Evolutionary conservation across 2,888 invertebrate species (phyloP).

Genomic region (Caenorhabditis sp.): DNA sequence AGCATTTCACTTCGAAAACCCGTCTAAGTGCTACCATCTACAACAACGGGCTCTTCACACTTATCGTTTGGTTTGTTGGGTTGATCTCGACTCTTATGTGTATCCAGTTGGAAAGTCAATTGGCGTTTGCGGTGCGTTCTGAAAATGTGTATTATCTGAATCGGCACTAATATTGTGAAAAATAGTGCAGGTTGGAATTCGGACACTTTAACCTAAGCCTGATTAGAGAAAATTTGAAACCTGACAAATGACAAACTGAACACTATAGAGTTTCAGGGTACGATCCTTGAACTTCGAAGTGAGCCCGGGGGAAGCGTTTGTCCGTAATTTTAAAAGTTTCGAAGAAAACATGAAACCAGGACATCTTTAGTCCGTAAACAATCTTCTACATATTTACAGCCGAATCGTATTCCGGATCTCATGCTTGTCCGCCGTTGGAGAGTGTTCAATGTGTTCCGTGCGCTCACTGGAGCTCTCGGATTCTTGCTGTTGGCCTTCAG

Average conservation of each 20-base stretch:
- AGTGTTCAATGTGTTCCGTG: conserved; percentile 56
- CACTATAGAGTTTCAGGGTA: too few relatives aligned
- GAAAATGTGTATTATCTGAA: too few relatives aligned
- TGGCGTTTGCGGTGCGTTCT: conserved; percentile 40
- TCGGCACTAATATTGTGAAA: too few relatives aligned
- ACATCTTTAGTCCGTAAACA: too few relatives aligned
- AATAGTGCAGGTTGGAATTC: too few relatives aligned
- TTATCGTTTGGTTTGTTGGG: conserved; percentile 64
- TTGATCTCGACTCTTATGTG: conserved; percentile 56
- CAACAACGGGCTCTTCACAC: conserved; percentile 59
- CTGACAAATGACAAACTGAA: too few relatives aligned
- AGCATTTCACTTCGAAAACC: conserved; percentile 42
- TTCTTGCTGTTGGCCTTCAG: conserved; percentile 65
- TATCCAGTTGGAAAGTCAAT: conserved; percentile 60
- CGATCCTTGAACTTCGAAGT: too few relatives aligned
- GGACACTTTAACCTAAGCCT: too few relatives aligned
- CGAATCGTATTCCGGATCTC: conserved; percentile 14
- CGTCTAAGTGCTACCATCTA: conserved; percentile 35
- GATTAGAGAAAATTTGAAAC: too few relatives aligned
- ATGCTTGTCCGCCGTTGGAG: conserved; percentile 50
- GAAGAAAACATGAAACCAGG: too few relatives aligned
- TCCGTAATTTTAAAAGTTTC: too few relatives aligned
- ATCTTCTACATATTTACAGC: conserved; percentile 53
- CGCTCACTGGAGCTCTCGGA: conserved; percentile 53
- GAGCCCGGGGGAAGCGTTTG: too few relatives aligned